Evolutionary conservation across 2,113 vertebrate genomes (phyloP).

Genomic region (Paradisaea rubra): DNA sequence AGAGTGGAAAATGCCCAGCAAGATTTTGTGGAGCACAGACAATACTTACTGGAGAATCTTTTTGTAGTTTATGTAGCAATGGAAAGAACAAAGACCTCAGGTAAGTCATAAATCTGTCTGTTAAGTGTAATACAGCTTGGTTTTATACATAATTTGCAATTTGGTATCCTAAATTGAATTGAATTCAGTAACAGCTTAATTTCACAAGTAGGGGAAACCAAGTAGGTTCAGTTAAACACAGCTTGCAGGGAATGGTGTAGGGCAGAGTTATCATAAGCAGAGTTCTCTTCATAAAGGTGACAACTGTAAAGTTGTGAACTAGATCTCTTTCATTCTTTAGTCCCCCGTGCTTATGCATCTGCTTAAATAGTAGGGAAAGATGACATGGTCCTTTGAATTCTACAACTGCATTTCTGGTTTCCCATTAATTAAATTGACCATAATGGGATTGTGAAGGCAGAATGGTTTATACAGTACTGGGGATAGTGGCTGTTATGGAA

Average conservation of each 20-base stretch:
- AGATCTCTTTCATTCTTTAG: neutral
- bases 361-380: neutral
- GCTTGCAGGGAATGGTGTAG: neutral
- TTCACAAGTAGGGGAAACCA: neutral
- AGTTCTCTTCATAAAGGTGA: neutral
- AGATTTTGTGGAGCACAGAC: conserved; percentile 88
- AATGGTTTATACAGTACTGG: neutral
- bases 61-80: conserved; percentile 84
- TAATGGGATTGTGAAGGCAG: neutral
- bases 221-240: neutral
- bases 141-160: neutral
- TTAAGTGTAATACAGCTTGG: neutral
- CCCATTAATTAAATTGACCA: neutral
- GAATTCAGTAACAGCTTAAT: neutral
- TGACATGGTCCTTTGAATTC: neutral
- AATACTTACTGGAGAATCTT: conserved; percentile 92
- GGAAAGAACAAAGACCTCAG: conserved; percentile 65
- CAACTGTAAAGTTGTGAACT: neutral
- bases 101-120: conserved; percentile 51
- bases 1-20: conserved; percentile 76
- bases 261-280: neutral
- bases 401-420: neutral
- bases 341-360: neutral
- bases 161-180: neutral
- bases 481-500: neutral